A percentile compares a stretch with the other conserved stretches of the same genome.
phyloP scores from a whole-genome alignment of 2,797 vertebrate genomes.

The Gephyroberyx darwinii region DNA sequence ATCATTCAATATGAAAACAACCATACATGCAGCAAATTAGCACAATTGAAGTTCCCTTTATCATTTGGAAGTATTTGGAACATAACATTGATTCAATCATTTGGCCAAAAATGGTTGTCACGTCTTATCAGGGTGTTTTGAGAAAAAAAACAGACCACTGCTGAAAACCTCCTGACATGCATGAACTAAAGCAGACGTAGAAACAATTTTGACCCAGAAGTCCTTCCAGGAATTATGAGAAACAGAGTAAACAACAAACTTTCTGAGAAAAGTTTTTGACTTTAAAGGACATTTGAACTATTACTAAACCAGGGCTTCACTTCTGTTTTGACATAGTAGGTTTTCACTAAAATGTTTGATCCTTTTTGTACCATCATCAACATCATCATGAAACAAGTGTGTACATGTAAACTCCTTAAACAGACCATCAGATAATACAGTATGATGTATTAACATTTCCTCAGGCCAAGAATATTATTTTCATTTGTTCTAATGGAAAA shows the following conservation, averaged over 20 bases:
- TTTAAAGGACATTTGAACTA: no score
- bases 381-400: neutral
- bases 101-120: no score
- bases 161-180: neutral
- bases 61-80: neutral
- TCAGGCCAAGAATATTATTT: no score
- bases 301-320: neutral
- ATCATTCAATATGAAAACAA: no score
- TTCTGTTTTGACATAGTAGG: no score
- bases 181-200: neutral
- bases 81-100: no score
- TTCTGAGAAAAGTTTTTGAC: no score
- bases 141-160: neutral
- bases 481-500: neutral
- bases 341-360: no score
- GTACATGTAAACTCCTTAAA: no score
- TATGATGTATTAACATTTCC: neutral
- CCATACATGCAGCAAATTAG: no score
- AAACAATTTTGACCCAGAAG: constrained; percentile 28
- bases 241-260: neutral
- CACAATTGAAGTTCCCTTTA: no score
- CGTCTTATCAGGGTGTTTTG: neutral
- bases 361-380: neutral
- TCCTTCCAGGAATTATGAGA: neutral
- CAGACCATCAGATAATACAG: neutral